Base-by-base conservation (phyloP, 2,888 invertebrate genomes). In the Netelia fuscicornis region DNA sequence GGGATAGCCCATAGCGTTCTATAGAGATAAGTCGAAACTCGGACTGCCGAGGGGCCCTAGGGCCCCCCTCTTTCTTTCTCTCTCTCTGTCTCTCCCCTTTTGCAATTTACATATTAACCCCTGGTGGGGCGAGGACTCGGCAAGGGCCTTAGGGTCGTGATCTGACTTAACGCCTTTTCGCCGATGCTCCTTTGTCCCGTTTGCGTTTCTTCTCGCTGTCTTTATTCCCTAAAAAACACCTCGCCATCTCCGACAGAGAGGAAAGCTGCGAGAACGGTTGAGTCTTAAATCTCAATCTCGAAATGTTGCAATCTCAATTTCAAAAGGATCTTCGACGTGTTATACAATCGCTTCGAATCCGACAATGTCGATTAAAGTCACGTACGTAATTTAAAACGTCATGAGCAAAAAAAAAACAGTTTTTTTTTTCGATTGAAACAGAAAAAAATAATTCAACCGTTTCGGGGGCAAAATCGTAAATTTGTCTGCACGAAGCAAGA, bases 91-190 rank as follows among this genome's bases (percentile, higher is more conserved):
- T 54, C 75, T 23, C 37, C 37, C 60, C 37, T 6, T 37, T 37
- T 37, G 9, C 9, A n/a, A 92, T 93, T 93, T 92, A 89, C 93
- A 93, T 93, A 91, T 91, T 88, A 91, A 92, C 91, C 92, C 91
- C 91, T 90, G 88, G 72, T 78, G 54, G 76, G 71, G 70, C 52
- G 74, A 84, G 58, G 71, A 70, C 42, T 77, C 75, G 82, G 82
- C 70, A 86, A 85, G 85, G 87, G 87, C 83, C 88, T 85, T 88
- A 85, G 91, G 92, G 89, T 91, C 90, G 89, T 88, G 90, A 90
- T 91, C 89, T 90, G 92, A 92, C 93, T 92, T 92, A 91, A 92
- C 92, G 92, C 91, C 92, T 92, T 92, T 92, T 91, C 89, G 90
- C 89, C 89, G 87, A 84, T 89, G 81, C 82, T 62, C 77, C 65